Evolutionary conservation across 1,140 invertebrate species (phyloP).

Genomic region (Platyura marginata): DNA sequence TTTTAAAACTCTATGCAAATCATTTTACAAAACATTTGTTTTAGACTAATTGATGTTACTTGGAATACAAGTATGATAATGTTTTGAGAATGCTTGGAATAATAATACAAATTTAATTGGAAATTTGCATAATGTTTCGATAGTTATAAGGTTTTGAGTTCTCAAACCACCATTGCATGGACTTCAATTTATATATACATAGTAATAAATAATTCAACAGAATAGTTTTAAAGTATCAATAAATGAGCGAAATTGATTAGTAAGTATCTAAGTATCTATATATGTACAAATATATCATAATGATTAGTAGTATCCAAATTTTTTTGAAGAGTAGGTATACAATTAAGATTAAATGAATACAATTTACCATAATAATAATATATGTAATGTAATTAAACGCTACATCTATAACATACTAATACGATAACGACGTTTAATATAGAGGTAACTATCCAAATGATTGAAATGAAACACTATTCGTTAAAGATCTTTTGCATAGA

Average conservation of each 20-base stretch:
- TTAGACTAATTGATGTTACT: neutral
- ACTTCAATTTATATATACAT: neutral
- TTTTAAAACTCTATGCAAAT: neutral
- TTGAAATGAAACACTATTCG: too few species aligned
- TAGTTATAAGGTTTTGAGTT: neutral
- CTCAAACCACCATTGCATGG: neutral
- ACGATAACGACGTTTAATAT: too few species aligned
- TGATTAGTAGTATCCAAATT: too few species aligned
- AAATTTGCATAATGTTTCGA: neutral
- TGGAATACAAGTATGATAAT: neutral
- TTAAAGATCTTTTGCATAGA: too few species aligned
- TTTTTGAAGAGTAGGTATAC: too few species aligned
- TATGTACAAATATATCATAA: too few species aligned
- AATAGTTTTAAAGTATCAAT: neutral
- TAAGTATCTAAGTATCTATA: too few species aligned
- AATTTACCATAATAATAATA: too few species aligned
- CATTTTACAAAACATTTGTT: neutral
- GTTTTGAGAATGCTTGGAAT: neutral
- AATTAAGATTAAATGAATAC: too few species aligned
- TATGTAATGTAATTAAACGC: too few species aligned
- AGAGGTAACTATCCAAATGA: too few species aligned
- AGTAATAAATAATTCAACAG: neutral
- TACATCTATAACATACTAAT: too few species aligned
- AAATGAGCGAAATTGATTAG: neutral
- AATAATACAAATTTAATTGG: neutral